phyloP scores from a whole-genome alignment of 1,140 invertebrate genomes.

The Wasmannia auropunctata region DNA sequence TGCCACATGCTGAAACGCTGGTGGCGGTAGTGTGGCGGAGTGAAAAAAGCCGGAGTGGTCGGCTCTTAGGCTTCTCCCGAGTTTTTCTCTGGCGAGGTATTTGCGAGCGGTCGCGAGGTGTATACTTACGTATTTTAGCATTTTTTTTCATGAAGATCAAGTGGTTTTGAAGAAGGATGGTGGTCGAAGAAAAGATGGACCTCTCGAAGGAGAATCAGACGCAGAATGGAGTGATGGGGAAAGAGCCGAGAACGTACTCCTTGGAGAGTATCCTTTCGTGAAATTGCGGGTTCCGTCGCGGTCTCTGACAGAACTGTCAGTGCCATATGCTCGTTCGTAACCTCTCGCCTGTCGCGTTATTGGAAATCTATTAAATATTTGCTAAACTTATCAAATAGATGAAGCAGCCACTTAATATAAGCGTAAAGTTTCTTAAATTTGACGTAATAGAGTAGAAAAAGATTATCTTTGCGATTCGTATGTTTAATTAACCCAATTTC shows the following conservation, averaged over 20 bases:
- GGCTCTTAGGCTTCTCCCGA: too few species aligned
- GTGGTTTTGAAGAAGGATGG: constrained; percentile 70
- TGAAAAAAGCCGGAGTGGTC: too few species aligned
- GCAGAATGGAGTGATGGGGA: constrained; percentile 58
- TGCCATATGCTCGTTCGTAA: constrained; percentile 73
- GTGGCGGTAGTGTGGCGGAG: too few species aligned
- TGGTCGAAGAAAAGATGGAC: constrained; percentile 75
- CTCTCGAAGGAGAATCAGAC: constrained; percentile 66
- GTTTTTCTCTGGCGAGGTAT: too few species aligned
- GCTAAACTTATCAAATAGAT: neutral
- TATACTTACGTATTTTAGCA: neutral
- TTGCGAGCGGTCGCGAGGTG: too few species aligned
- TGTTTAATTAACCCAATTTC: too few species aligned
- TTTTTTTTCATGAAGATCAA: neutral
- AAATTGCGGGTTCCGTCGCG: neutral
- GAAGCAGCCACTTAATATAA: too few species aligned
- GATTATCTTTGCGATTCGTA: too few species aligned
- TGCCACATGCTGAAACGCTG: too few species aligned
- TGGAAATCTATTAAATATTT: constrained; percentile 63
- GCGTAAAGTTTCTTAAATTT: too few species aligned
- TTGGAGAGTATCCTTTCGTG: constrained; percentile 83
- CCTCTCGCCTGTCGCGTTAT: constrained; percentile 44
- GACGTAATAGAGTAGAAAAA: too few species aligned
- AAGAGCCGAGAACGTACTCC: constrained; percentile 76
- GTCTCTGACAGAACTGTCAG: constrained; percentile 7